Base-by-base conservation (phyloP, 1,140 invertebrate genomes). In the Anoplophora glabripennis region DNA sequence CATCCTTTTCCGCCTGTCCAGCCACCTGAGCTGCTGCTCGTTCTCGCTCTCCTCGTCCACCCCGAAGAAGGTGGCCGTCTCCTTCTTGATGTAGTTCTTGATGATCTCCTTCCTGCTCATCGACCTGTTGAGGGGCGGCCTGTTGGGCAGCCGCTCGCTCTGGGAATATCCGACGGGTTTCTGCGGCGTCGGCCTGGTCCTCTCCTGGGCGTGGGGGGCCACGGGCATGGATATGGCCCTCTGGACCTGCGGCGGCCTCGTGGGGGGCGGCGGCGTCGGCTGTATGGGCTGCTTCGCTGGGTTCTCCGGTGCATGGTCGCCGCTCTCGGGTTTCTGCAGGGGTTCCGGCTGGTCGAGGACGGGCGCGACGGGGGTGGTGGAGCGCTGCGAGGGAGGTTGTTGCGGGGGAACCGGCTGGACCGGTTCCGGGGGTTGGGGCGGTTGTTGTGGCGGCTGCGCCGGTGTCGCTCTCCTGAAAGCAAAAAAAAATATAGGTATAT, bases 1-100 rank as follows among this genome's bases (percentile, higher is more conserved):
- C 76, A 90, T 82, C 62, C 89, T 78, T 70, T 86, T 83, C 66
- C 89, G 79, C 70, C 89, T 79, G 65, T 89, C 87, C 53, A 86
- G 77, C 89, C 89, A 91, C 74, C 87, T 75, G 62, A 83, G 77
- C 67, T 82, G 83, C 75, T 90, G 86, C 61, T 83, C 78, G 33
- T 81, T 79, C 74, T 90, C 87, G 47, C 84, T 84, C 66, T 87
- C 83, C 65, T 87, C 84, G 67, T 89, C 83, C 34, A 91, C 85
- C 7, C 89, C 89, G 72, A 91, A 90, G 73, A 91, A 91, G 52
- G 84, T 85, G 11, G 87, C 86, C 12, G 88, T 89, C 73, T 89
- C 88, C 59, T 83, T 80, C 70, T 84, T 88, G 57, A 90, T 84
- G 72, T 88, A 90, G 65, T 86, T 81, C 15, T 74, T 78, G 35